Base-by-base conservation (phyloP, 2,888 invertebrate genomes). In the Morpho helenor region DNA sequence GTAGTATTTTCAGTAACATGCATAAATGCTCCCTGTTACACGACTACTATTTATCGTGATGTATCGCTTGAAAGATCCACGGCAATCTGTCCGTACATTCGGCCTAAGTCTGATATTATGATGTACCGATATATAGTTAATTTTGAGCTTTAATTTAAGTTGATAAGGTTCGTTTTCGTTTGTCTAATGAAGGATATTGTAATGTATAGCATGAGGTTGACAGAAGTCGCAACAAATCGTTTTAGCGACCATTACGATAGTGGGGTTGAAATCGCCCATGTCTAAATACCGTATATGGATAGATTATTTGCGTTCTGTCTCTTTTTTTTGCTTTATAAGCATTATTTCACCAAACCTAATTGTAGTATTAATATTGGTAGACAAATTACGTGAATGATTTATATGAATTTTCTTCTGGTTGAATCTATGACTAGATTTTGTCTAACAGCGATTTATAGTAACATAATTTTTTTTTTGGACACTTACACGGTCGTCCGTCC, bases 141-240 rank as follows among this genome's bases (percentile, higher is more conserved):
- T 47, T 59, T 52, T 47, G 5, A 44, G 42, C 49, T 41, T 46
- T 61, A 59, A 23, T 7, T 0, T 1, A 1, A n/a, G 4, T 0
- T 0, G n/a, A 40, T 59, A 59, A n/a, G 23, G 16, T 22, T 31
- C 10, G 8, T 50, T 61, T 56, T 43, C 6, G 42, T 16, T 40
- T 48, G 9, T 2, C 3, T 5, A 56, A 22, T 52, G 7, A 7
- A 22, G 40, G 52, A 52, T 22, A 53, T 53, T 56, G 56, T 59
- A 52, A 61, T 58, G 47, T 56, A 58, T 55, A 53, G 52, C 61
- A 62, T 61, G 61, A 50, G 63, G 58, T 61, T 56, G 61, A 63
- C 61, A 61, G 59, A 63, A 61, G 58, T 56, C 58, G 61, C 61
- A 66, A 63, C 65, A 65, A 62, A 66, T 65, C 65, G 63, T 54